Conservation (phyloP, 2,888 invertebrate species). For the Seladonia tumulorum region DNA sequence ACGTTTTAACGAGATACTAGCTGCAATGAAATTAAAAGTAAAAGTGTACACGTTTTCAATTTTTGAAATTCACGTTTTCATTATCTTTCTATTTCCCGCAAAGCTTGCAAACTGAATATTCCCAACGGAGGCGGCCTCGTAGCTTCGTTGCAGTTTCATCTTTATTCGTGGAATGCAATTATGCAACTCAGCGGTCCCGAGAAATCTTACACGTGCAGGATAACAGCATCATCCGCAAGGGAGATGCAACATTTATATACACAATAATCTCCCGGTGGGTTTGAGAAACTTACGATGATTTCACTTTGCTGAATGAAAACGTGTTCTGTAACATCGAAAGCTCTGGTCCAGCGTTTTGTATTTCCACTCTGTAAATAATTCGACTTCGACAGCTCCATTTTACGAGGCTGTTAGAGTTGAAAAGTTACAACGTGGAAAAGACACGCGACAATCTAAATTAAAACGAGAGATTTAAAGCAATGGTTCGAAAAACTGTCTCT, state of each 20-base stretch:
- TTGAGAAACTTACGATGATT: neutral
- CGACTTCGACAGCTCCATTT: neutral
- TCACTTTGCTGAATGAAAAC: neutral
- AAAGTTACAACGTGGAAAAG: neutral
- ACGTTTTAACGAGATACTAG: neutral
- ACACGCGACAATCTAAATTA: neutral
- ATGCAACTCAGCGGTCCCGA: slow-evolving; percentile 46
- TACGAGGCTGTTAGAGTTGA: neutral
- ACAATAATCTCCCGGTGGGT: neutral
- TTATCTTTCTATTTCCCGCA: neutral
- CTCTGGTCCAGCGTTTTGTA: no score
- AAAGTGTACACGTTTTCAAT: neutral
- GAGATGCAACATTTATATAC: slow-evolving; percentile 8
- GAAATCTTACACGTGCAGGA: slow-evolving; percentile 38
- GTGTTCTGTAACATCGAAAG: neutral
- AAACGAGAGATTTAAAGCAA: no score
- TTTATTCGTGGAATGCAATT: slow-evolving; percentile 55
- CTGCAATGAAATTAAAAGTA: neutral
- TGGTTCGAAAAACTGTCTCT: no score
- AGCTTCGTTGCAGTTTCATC: slow-evolving; percentile 39
- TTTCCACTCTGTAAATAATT: neutral
- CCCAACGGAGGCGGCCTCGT: neutral
- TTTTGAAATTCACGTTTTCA: neutral
- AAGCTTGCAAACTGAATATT: neutral
- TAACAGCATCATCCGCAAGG: slow-evolving; percentile 12